phyloP scores from a whole-genome alignment of 2,888 invertebrate species.

The Yponomeuta malinellus region DNA sequence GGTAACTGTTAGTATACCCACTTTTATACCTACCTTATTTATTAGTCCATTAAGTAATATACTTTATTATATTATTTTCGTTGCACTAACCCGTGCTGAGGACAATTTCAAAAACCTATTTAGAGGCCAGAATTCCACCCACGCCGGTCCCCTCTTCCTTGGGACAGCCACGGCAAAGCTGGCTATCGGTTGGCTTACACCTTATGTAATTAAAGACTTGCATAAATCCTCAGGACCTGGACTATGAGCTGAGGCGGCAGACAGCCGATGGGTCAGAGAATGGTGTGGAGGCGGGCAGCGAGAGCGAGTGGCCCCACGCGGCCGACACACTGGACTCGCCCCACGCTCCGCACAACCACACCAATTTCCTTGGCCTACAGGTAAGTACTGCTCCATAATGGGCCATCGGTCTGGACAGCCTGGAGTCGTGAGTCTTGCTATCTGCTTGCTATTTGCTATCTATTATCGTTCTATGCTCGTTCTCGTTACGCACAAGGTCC shows the following conservation, averaged over 20 bases:
- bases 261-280: conserved; percentile 72
- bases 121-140: too few relatives aligned
- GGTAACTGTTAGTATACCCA: conserved; percentile 30
- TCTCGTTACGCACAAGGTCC: too few relatives aligned
- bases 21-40: background rate
- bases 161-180: too few relatives aligned
- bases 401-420: too few relatives aligned
- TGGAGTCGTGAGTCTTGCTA: too few relatives aligned
- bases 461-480: too few relatives aligned
- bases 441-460: too few relatives aligned
- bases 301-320: conserved; percentile 83
- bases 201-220: background rate
- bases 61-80: too few relatives aligned
- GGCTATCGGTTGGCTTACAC: too few relatives aligned
- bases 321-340: conserved; percentile 72
- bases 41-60: background rate
- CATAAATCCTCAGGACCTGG: conserved; percentile 76
- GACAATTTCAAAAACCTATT: too few relatives aligned
- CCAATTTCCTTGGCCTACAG: conserved; percentile 74
- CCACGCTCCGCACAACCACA: conserved; percentile 74
- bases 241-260: conserved; percentile 86
- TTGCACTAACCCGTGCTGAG: too few relatives aligned
- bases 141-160: background rate
- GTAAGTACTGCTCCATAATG: conserved; percentile 33
- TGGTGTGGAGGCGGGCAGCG: conserved; percentile 61